These are phyloP conservation scores for Plectrocnemia conspersa DNA, from an alignment of 1,140 invertebrate species.

Conservation along the genomic window DNA sequence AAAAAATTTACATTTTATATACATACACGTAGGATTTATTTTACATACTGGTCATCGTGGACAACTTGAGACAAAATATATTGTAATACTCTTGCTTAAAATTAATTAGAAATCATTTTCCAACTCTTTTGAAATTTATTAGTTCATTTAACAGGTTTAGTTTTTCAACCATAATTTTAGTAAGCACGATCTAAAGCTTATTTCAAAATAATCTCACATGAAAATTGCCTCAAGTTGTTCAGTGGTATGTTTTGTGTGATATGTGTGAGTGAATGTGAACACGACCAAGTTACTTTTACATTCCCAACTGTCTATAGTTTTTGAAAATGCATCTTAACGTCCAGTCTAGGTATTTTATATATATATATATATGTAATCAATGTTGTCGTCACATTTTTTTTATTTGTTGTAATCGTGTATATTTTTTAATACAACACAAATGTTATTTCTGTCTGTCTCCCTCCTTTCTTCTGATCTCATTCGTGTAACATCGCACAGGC, in stretches of 20 bases:
- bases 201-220: too few species aligned
- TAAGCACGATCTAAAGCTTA: too few species aligned
- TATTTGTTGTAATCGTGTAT: constrained; percentile 8
- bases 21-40: constrained; percentile 29
- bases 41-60: too few species aligned
- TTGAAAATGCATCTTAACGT: constrained; percentile 7
- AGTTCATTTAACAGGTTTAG: too few species aligned
- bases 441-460: constrained; percentile 33
- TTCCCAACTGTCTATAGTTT: constrained; percentile 1
- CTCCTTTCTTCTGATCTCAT: constrained; percentile 33
- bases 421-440: constrained; percentile 13
- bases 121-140: too few species aligned
- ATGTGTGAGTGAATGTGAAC: constrained; percentile 30
- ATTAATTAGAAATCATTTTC: too few species aligned
- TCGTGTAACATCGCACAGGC: constrained; percentile 32
- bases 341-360: constrained; percentile 7
- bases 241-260: constrained; percentile 33
- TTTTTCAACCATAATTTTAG: too few species aligned
- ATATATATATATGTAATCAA: constrained; percentile 5
- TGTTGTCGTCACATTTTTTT: constrained; percentile 10
- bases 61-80: too few species aligned
- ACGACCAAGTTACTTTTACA: too few species aligned
- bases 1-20: too few species aligned
- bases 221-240: too few species aligned
- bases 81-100: too few species aligned